Base-by-base conservation (phyloP, 2,797 vertebrate species). In the Malurus leucopterus region DNA sequence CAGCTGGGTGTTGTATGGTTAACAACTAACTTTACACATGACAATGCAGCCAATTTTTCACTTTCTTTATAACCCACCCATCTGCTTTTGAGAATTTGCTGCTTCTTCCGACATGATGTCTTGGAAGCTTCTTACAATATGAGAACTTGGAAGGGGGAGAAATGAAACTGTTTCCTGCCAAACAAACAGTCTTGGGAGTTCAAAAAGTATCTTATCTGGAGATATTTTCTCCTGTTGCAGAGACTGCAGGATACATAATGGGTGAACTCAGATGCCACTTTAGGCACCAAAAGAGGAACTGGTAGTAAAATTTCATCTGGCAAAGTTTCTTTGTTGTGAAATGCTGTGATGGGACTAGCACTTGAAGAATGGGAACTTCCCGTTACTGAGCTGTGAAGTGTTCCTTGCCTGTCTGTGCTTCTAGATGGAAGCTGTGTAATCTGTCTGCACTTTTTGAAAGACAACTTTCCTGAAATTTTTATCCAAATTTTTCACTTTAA, bases 301-400 rank as follows among this genome's bases (percentile, higher is more conserved):
- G 13, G 29, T 73, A 38, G 70, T 91, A 75, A 83, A 68, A 55
- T 74, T 72, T 88, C 6, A 11, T 78, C 55, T 83, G 58, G 58
- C 51, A 71, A 50, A 50, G 11, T 34, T 69, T 81, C 63, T 92
- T 91, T 74, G 59, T 90, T 91, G 29, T 91, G 87, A 93, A 87
- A 88, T 63, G 65, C 53, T 59, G 16, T 1, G 0, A 44, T 81
- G 55, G 58, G n/a, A 85, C 67, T 79, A 57, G 46, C 74, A 63
- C 57, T 70, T 91, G 74, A 88, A 86, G 84, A 90, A 72, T 2
- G 3, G 51, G 74, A 88, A 84, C 91, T 93, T 94, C 65, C 59
- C 86, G 74, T 78, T 92, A 47, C 63, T 59, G 72, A 79, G 47
- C 70, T 58, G 40, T 24, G 68, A 69, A 69, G 47, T 58, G 16